Base-by-base conservation (phyloP, 1,140 invertebrate genomes). In the Trypoxylus dichotomus region DNA sequence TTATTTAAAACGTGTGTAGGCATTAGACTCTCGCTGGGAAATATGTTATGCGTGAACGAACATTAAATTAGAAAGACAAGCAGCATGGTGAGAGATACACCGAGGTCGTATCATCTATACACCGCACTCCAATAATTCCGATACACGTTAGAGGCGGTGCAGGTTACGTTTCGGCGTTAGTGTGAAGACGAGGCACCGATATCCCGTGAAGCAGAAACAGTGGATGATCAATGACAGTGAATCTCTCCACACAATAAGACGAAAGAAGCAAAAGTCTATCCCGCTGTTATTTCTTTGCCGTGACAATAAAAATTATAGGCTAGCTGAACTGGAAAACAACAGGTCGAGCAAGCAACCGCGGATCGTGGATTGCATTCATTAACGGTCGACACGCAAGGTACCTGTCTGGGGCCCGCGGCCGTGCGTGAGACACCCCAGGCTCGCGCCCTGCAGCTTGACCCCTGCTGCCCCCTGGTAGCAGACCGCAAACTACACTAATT, bases 291-390 rank as follows among this genome's bases (percentile, higher is more conserved):
- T 88, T 87, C 87, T 87, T 80, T 83, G 86, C 86, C 88, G 88
- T 90, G 89, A 90, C 89, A 90, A 90, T 89, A 90, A 90, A 89
- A 90, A 90, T 90, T 90, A 90, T 90, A 90, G 89, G 87, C 88
- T 89, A 88, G 88, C 87, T 89, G 87, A 86, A 89, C 87, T 89
- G 88, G 89, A 89, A 89, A 90, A 90, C 89, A 90, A 89, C 89
- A 88, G 88, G 89, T 88, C 88, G 87, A 82, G 80, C 83, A 80
- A 81, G 81, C 79, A 79, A 74, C 79, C 79, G 73, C 83, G 87
- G 88, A 89, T 89, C 88, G 88, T 89, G 87, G 87, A 87, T 89
- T 89, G 89, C 89, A 90, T 90, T 90, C 89, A 90, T 90, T 90
- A 90, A 87, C 85, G 82, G 85, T 85, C 84, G 86, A 89, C 89